phyloP scores from a whole-genome alignment of 2,888 invertebrate species.

The Congeria kusceri region DNA sequence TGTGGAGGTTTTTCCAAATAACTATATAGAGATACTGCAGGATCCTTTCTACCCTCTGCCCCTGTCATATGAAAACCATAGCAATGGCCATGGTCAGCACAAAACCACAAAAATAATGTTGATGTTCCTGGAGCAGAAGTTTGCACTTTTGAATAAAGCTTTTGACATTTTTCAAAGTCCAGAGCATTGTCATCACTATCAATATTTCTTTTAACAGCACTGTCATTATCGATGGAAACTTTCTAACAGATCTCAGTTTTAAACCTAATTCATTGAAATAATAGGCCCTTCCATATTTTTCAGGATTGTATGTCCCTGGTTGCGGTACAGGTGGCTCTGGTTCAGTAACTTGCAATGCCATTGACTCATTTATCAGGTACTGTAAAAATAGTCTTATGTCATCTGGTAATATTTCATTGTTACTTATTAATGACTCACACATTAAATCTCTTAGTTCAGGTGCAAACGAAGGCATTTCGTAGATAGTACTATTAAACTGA shows the following conservation, averaged over 20 bases:
- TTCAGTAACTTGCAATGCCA: background rate
- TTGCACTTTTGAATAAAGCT: conserved; percentile 19
- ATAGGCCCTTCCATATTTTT: conserved; percentile 21
- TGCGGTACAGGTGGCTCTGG: conserved; percentile 5
- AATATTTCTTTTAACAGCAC: conserved; percentile 17
- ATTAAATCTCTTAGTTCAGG: conserved; percentile 13
- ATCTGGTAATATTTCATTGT: background rate
- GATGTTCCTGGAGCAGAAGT: conserved; percentile 31
- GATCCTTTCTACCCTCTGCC: conserved; percentile 45
- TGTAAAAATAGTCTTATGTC: background rate
- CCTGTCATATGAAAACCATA: conserved; percentile 51
- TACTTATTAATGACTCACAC: background rate
- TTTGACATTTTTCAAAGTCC: conserved; percentile 25
- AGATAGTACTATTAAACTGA: background rate
- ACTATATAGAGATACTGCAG: conserved; percentile 40
- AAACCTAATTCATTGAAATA: conserved; percentile 12
- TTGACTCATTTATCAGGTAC: too few species aligned
- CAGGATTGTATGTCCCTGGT: conserved; percentile 35
- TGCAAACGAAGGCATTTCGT: background rate
- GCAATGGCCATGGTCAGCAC: conserved; percentile 41
- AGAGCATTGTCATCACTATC: conserved; percentile 32
- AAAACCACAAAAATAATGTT: conserved; percentile 33
- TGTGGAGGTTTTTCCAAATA: conserved; percentile 27
- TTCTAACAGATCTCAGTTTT: conserved; percentile 19
- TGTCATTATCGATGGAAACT: conserved; percentile 27